Evolutionary conservation across 2,888 invertebrate species (phyloP).

Genomic region (Rhamnusium bicolor): DNA sequence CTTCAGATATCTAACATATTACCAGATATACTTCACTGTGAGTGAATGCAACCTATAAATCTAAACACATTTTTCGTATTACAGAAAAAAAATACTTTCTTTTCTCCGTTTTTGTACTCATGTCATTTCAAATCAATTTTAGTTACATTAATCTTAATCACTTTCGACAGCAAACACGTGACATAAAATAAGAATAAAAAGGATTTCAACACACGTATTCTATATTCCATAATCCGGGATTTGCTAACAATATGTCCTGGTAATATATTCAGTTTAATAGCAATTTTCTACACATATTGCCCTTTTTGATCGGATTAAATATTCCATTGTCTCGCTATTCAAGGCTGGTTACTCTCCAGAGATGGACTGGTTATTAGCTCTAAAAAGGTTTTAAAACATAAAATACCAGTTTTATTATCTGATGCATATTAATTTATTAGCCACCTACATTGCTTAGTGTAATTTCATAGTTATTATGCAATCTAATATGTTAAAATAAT

Average conservation of each 20-base stretch:
- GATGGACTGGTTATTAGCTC: not conserved
- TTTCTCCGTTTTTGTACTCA: constrained; percentile 13
- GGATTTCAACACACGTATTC: constrained; percentile 51
- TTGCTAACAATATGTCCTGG: constrained; percentile 62
- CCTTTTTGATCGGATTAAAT: constrained; percentile 66
- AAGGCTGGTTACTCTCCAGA: not conserved
- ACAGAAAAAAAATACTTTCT: constrained; percentile 3
- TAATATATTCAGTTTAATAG: constrained; percentile 69
- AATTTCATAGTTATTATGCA: too few relatives aligned
- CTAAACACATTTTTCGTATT: not conserved
- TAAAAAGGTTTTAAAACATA: not conserved
- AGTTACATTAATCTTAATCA: constrained; percentile 64
- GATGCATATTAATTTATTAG: too few relatives aligned
- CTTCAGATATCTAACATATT: too few relatives aligned
- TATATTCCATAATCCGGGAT: constrained; percentile 65
- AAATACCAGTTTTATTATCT: too few relatives aligned
- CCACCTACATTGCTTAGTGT: too few relatives aligned
- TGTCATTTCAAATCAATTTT: constrained; percentile 47
- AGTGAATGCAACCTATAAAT: not conserved
- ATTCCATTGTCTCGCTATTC: constrained; percentile 43
- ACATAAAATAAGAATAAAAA: constrained; percentile 60
- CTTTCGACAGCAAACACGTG: constrained; percentile 64
- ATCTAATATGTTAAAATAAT: too few relatives aligned
- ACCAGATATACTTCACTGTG: too few relatives aligned
- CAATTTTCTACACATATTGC: constrained; percentile 68